Conservation (phyloP, 2,113 vertebrate species). For the Lota lota region DNA sequence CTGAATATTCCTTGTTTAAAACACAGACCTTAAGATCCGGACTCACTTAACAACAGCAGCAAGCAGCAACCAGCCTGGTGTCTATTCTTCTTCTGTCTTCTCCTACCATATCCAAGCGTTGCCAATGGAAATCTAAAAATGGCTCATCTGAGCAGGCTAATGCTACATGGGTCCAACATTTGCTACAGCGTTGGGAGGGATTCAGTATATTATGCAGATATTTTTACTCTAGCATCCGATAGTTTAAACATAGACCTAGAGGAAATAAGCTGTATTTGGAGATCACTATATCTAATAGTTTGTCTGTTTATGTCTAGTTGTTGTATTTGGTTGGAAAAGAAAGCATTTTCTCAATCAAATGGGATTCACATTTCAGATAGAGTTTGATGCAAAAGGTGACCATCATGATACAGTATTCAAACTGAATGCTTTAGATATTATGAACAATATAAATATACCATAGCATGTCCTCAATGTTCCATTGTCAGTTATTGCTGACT, state of each 20-base stretch:
- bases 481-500: neutral
- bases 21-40: neutral
- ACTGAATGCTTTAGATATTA: too few relatives aligned
- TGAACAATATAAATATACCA: neutral
- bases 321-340: too few relatives aligned
- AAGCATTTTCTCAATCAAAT: too few relatives aligned
- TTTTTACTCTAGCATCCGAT: neutral
- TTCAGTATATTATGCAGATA: neutral
- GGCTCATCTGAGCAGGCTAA: neutral
- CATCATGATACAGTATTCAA: too few relatives aligned
- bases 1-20: conserved; percentile 18
- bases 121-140: neutral
- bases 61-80: neutral
- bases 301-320: too few relatives aligned
- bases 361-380: too few relatives aligned
- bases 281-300: too few relatives aligned
- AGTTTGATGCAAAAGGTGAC: too few relatives aligned
- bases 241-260: too few relatives aligned
- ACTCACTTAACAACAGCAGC: conserved; percentile 4
- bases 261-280: too few relatives aligned
- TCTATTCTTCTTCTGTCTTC: neutral
- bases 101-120: neutral
- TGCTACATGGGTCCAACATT: neutral
- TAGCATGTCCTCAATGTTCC: neutral
- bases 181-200: neutral